A percentile compares a stretch with the other conserved stretches of the same genome.
Evolutionary conservation across 2,888 invertebrate species (phyloP).

Genomic region (Gymnocheta viridis): DNA sequence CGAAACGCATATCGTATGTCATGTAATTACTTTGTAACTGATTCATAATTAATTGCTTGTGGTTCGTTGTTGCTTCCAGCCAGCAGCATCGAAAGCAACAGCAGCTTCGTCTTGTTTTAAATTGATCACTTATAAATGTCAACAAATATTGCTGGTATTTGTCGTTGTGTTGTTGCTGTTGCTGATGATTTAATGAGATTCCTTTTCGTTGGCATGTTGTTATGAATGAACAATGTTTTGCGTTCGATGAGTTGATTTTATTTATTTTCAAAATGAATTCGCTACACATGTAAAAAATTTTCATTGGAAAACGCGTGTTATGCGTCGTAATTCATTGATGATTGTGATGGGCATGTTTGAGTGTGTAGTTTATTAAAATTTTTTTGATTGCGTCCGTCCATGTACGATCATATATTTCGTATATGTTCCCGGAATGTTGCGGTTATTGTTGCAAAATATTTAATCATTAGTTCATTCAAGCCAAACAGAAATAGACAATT

Average conservation of each 20-base stretch:
- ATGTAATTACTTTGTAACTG: conserved; percentile 71
- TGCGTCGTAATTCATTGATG: conserved; percentile 66
- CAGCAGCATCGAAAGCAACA: background rate
- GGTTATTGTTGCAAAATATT: conserved; percentile 60
- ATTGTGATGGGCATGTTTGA: background rate
- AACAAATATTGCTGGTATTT: conserved; percentile 60
- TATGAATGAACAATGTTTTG: conserved; percentile 65
- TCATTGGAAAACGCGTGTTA: conserved; percentile 67
- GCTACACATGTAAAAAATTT: conserved; percentile 44
- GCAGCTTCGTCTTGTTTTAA: conserved; percentile 37
- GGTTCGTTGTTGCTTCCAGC: conserved; percentile 18
- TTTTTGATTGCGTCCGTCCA: background rate
- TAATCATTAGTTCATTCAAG: background rate
- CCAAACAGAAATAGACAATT: background rate
- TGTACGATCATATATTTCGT: conserved; percentile 30
- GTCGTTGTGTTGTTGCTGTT: conserved; percentile 24
- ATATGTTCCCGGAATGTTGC: conserved; percentile 60
- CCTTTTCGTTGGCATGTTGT: conserved; percentile 59
- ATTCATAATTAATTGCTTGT: conserved; percentile 72
- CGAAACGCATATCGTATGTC: conserved; percentile 71
- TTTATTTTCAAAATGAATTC: conserved; percentile 41
- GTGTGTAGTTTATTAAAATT: background rate
- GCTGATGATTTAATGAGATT: conserved; percentile 64
- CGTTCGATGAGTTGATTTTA: conserved; percentile 18
- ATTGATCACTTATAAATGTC: conserved; percentile 65